Conservation (phyloP, 2,113 vertebrate genomes). For the Montifringilla adamsi region DNA sequence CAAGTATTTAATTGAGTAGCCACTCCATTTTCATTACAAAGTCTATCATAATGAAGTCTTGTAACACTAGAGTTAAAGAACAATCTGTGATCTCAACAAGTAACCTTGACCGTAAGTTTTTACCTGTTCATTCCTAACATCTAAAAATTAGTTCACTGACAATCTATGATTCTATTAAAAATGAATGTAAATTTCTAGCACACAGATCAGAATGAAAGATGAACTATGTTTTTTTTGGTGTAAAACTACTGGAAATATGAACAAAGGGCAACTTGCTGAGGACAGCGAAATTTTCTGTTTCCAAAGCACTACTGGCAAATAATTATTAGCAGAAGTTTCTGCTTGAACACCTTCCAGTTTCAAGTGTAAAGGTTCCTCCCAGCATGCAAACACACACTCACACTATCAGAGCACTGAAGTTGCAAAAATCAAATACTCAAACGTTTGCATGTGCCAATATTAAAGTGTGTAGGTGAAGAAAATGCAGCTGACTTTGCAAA, state of each 20-base stretch:
- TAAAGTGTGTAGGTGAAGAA: background rate
- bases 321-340: background rate
- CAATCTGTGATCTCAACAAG: background rate
- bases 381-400: background rate
- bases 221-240: background rate
- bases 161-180: background rate
- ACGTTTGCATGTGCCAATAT: background rate
- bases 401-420: background rate
- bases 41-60: background rate
- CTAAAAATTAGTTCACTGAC: background rate
- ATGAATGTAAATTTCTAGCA: fast-evolving
- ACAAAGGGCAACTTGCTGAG: background rate
- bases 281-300: background rate
- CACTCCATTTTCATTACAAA: background rate
- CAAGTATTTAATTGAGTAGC: background rate
- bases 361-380: background rate
- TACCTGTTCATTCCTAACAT: background rate
- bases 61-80: background rate
- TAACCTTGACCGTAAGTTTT: background rate
- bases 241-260: background rate
- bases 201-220: background rate
- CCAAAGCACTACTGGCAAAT: background rate
- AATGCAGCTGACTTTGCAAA: background rate
- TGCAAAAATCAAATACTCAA: background rate
- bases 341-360: background rate